Percentiles rank a stretch among this genome's conserved stretches.
Evolutionary conservation across 2,797 vertebrate genomes (phyloP).

Genomic region (Melanotaenia nigrans): DNA sequence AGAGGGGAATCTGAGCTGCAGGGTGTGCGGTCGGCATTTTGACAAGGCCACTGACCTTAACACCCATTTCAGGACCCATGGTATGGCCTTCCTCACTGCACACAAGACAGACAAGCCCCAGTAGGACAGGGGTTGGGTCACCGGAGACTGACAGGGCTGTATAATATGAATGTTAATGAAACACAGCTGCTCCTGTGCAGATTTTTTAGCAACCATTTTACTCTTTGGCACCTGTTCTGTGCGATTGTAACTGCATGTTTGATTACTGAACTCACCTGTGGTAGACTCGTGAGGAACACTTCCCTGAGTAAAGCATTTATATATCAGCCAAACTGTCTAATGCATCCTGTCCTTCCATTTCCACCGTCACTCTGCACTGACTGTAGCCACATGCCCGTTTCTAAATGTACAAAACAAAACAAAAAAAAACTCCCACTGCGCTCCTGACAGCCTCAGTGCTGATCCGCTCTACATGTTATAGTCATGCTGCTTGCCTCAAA

Average conservation of each 20-base stretch:
- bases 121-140: constrained; percentile 47
- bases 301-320: constrained; percentile 53
- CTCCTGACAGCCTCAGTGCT: constrained; percentile 35
- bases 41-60: constrained; percentile 93
- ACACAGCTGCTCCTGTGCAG: constrained; percentile 57
- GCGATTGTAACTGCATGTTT: constrained; percentile 76
- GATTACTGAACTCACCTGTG: constrained; percentile 60
- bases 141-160: constrained; percentile 28
- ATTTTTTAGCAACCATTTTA: constrained; percentile 59
- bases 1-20: constrained; percentile 86
- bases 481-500: background rate
- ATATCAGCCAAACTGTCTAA: constrained; percentile 57
- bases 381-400: constrained; percentile 55
- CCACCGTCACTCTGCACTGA: constrained; percentile 49
- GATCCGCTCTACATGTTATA: constrained; percentile 42
- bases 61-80: constrained; percentile 96
- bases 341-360: constrained; percentile 41
- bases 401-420: constrained; percentile 36
- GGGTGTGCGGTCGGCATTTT: constrained; percentile 90
- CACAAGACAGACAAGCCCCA: constrained; percentile 89
- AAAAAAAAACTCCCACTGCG: constrained; percentile 38
- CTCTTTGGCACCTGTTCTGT: constrained; percentile 60
- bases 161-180: constrained; percentile 70
- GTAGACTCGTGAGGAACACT: constrained; percentile 45
- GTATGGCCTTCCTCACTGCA: constrained; percentile 96